phyloP scores from a whole-genome alignment of 2,888 invertebrate species.

The Carcina quercana region DNA sequence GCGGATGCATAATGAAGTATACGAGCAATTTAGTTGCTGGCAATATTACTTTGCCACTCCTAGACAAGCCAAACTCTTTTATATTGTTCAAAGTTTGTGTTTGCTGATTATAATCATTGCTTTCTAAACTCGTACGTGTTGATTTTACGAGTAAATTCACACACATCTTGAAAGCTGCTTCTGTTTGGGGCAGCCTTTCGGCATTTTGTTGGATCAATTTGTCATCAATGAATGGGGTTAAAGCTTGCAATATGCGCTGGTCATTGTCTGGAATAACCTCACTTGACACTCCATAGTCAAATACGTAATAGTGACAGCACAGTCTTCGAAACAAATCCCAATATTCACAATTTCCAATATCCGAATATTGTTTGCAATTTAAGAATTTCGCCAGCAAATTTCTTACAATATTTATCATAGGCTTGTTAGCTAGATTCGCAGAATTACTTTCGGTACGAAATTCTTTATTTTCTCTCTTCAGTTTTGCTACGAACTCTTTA shows the following conservation, averaged over 20 bases:
- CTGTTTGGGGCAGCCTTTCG: constrained; percentile 40
- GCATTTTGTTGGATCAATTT: constrained; percentile 22
- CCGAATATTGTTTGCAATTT: constrained; percentile 41
- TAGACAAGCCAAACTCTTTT: constrained; percentile 59
- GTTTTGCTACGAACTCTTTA: constrained; percentile 18
- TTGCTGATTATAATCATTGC: constrained; percentile 68
- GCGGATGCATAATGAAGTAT: constrained; percentile 78
- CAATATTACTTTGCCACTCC: constrained; percentile 49
- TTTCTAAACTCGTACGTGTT: constrained; percentile 64
- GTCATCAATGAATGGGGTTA: constrained; percentile 37
- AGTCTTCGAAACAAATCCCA: constrained; percentile 42
- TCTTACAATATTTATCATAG: constrained; percentile 34
- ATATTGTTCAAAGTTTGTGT: constrained; percentile 69
- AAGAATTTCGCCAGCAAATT: constrained; percentile 52
- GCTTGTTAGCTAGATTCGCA: constrained; percentile 26
- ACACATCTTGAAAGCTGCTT: constrained; percentile 41
- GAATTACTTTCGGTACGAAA: constrained; percentile 30
- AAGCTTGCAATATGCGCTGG: constrained; percentile 36
- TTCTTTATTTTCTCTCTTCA: constrained; percentile 25
- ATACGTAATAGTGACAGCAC: constrained; percentile 54
- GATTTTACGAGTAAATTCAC: constrained; percentile 58
- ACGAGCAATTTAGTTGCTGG: constrained; percentile 69
- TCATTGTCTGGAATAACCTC: constrained; percentile 44
- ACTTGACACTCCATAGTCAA: constrained; percentile 37
- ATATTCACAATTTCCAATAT: constrained; percentile 35